phyloP scores from a whole-genome alignment of 35 echinoderm and acorn worm genomes.

The Ophiothrix spiculata region DNA sequence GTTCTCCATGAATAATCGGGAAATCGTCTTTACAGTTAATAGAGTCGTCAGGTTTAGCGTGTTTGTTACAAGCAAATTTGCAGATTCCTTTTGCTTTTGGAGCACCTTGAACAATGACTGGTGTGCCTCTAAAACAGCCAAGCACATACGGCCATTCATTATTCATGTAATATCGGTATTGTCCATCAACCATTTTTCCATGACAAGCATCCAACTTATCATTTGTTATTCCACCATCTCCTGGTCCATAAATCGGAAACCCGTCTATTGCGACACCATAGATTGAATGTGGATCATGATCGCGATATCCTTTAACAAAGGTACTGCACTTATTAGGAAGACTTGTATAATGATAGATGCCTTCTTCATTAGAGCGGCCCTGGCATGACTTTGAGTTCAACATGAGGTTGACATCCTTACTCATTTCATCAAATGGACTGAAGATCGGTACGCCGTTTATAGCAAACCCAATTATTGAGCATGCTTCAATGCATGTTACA shows the following conservation, averaged over 20 bases:
- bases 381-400: neutral
- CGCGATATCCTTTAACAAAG: neutral
- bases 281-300: neutral
- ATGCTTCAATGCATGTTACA: neutral
- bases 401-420: neutral
- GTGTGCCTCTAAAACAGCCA: neutral
- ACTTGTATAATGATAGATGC: neutral
- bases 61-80: neutral
- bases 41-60: neutral
- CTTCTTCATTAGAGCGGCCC: neutral
- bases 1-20: neutral
- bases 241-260: neutral
- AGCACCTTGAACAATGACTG: neutral
- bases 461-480: neutral
- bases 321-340: neutral
- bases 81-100: neutral
- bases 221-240: neutral
- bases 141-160: neutral
- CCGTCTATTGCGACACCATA: neutral
- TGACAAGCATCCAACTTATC: neutral
- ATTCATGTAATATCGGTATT: neutral
- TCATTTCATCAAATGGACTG: neutral
- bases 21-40: neutral
- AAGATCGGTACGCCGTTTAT: neutral
- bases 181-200: neutral